Percentiles rank a stretch among this genome's conserved stretches.
Evolutionary conservation across 2,888 invertebrate species (phyloP).

Genomic region (Agrilus biguttatus): DNA sequence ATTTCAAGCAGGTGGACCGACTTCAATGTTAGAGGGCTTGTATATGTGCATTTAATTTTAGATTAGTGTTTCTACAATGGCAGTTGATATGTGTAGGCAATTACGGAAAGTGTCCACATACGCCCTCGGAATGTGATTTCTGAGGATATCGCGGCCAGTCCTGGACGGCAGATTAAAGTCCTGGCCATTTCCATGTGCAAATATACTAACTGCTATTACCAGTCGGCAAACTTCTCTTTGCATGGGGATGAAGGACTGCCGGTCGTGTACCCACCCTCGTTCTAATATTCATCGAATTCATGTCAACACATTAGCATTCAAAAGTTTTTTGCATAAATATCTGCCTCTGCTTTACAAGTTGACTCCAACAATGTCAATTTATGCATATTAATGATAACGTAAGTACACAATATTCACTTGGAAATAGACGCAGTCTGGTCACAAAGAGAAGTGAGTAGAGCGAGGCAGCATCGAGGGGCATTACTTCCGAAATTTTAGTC

Average conservation of each 20-base stretch:
- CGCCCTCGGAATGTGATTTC: not conserved
- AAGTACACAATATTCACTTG: slow-evolving; percentile 10
- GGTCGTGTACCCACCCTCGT: slow-evolving; percentile 8
- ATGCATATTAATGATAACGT: slow-evolving; percentile 20
- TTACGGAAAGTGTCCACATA: too few relatives aligned
- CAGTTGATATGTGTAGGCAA: too few relatives aligned
- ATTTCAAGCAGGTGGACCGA: too few relatives aligned
- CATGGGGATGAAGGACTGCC: slow-evolving; percentile 6
- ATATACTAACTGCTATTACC: slow-evolving; percentile 9
- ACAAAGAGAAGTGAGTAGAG: too few relatives aligned
- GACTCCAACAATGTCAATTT: slow-evolving; percentile 20
- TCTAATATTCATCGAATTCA: slow-evolving; percentile 14
- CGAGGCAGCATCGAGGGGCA: too few relatives aligned
- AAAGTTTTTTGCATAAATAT: slow-evolving; percentile 17
- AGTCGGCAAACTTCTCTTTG: too few relatives aligned
- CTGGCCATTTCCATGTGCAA: slow-evolving; percentile 15
- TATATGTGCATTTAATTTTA: too few relatives aligned
- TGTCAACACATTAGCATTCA: slow-evolving; percentile 20
- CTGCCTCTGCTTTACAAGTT: slow-evolving; percentile 8
- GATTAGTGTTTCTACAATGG: too few relatives aligned
- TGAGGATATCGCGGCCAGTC: not conserved
- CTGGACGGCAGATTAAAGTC: too few relatives aligned
- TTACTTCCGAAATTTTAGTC: too few relatives aligned
- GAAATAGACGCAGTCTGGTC: slow-evolving; percentile 1
- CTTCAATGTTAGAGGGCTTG: too few relatives aligned